phyloP scores from a whole-genome alignment of 2,113 vertebrate genomes.

The Cygnus buccinator region DNA sequence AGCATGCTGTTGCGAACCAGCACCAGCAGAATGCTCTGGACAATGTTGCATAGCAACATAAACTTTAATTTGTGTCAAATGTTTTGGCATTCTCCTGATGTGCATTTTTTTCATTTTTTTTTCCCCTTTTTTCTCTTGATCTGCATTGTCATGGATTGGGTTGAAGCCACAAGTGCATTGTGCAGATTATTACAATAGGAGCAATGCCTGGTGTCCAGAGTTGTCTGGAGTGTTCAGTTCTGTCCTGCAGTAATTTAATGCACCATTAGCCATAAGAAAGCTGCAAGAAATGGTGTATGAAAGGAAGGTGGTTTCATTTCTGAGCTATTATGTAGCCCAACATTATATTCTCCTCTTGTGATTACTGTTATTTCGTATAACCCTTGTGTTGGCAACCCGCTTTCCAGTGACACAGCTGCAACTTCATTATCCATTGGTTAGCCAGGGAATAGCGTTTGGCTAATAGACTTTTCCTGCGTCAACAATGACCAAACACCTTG shows the following conservation, averaged over 20 bases:
- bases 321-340: not conserved
- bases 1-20: not conserved
- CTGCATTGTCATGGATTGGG: not conserved
- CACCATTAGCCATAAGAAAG: not conserved
- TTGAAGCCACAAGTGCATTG: not conserved
- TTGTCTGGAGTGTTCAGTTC: not conserved
- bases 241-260: not conserved
- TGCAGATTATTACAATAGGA: not conserved
- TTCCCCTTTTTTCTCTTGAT: conserved; percentile 8
- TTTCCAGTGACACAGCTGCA: not conserved
- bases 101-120: not conserved
- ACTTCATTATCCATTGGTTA: not conserved
- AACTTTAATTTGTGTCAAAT: conserved; percentile 53
- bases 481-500: not conserved
- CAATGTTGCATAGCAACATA: conserved; percentile 50
- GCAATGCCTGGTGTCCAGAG: not conserved
- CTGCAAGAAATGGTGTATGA: not conserved
- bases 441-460: not conserved
- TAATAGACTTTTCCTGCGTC: not conserved
- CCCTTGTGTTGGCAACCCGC: not conserved
- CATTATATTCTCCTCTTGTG: not conserved
- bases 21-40: conserved; percentile 32
- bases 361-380: not conserved
- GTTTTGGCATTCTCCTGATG: conserved; percentile 24
- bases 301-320: conserved; percentile 2